phyloP scores from a whole-genome alignment of 2,797 vertebrate genomes.

The Microtus agrestis region DNA sequence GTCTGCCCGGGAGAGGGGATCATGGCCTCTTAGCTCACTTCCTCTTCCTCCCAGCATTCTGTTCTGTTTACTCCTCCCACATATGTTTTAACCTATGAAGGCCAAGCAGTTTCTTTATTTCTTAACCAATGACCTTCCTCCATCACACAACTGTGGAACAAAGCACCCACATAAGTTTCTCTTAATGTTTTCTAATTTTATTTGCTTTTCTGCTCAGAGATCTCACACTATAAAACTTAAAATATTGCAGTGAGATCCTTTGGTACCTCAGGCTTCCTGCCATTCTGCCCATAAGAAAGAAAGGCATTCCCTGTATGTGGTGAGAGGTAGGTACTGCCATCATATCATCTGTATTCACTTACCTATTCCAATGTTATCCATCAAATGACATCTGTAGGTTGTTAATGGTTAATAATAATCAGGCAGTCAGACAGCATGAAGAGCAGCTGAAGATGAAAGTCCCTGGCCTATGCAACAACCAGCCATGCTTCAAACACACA shows the following conservation, averaged over 20 bases:
- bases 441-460: no score
- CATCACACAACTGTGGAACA: not conserved
- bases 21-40: no score
- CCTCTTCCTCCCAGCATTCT: no score
- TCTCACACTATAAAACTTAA: not conserved
- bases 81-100: no score
- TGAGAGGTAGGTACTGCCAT: not conserved
- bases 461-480: rapidly evolving
- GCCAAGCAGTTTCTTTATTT: no score
- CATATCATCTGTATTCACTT: not conserved
- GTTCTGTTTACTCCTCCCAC: no score
- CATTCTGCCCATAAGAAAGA: not conserved
- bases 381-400: not conserved
- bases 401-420: not conserved
- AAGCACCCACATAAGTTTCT: not conserved
- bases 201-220: constrained; percentile 18
- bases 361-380: not conserved
- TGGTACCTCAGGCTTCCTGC: not conserved
- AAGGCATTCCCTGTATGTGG: not conserved
- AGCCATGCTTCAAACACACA: not conserved
- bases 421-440: not conserved
- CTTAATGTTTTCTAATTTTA: not conserved
- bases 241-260: not conserved
- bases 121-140: no score
- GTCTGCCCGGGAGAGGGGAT: no score